A percentile compares a stretch with the other conserved stretches of the same genome.
Conservation (phyloP, 64 coral and sea anemone genomes). For the Orbicella faveolata region DNA sequence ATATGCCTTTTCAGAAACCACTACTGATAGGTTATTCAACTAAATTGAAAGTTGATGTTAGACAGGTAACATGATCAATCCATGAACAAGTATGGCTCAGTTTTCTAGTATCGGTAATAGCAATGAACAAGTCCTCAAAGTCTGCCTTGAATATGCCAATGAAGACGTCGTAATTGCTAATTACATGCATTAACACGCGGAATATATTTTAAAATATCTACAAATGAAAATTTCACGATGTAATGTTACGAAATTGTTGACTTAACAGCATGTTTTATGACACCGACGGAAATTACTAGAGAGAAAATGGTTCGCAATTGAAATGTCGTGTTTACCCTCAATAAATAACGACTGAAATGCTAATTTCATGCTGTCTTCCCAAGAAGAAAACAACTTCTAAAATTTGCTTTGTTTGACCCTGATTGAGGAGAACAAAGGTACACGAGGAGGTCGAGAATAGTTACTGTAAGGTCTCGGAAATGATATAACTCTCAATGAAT, state of each 20-base stretch:
- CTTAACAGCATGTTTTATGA: background rate
- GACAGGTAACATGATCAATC: no score
- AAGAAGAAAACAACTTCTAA: background rate
- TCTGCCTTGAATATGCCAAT: background rate
- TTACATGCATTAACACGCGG: background rate
- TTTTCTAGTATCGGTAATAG: no score
- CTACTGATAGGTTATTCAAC: no score
- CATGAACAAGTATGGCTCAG: no score
- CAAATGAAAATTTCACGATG: background rate
- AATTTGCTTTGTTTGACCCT: background rate
- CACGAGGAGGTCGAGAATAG: no score
- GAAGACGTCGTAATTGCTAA: background rate
- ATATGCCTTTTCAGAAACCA: no score
- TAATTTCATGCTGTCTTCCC: background rate
- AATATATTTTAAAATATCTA: background rate
- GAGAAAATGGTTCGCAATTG: background rate
- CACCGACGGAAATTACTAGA: background rate
- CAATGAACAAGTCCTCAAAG: background rate
- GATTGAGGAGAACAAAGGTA: background rate
- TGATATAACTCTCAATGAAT: background rate
- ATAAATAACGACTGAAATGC: background rate
- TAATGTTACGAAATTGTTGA: slow-evolving; percentile 6
- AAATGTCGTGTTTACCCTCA: background rate
- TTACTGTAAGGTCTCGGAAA: background rate
- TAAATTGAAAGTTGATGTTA: no score